phyloP scores from a whole-genome alignment of 2,888 invertebrate species.

The Lissonota sp. region DNA sequence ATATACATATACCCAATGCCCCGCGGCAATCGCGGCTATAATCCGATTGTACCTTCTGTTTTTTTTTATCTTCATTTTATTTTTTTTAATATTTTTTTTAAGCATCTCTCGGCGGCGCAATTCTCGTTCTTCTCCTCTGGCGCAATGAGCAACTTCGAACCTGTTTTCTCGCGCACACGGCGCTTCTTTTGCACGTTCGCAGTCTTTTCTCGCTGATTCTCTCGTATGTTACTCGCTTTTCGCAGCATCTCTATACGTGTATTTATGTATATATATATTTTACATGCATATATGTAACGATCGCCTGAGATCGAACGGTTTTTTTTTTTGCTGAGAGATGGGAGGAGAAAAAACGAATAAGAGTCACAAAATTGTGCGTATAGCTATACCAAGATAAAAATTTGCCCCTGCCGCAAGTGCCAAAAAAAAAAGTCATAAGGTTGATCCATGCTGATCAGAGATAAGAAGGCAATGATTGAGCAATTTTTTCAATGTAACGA shows the following conservation, averaged over 20 bases:
- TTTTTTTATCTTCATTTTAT: conserved; percentile 71
- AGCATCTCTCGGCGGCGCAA: conserved; percentile 26
- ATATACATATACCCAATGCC: conserved; percentile 66
- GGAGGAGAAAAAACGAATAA: no score
- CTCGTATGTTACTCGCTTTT: conserved; percentile 20
- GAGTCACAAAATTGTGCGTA: no score
- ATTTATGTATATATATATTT: background rate
- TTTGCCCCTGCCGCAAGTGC: no score
- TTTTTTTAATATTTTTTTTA: conserved; percentile 16
- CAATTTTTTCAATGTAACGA: no score
- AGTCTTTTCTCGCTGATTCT: conserved; percentile 43
- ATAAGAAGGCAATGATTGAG: no score
- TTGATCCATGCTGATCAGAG: no score
- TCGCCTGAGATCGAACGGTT: background rate
- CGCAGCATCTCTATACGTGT: background rate
- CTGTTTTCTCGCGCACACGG: conserved; percentile 73
- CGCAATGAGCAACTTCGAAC: conserved; percentile 78
- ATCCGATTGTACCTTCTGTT: conserved; percentile 80
- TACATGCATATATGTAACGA: no score
- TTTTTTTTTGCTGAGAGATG: background rate
- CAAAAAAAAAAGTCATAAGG: no score
- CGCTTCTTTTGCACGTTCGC: conserved; percentile 39
- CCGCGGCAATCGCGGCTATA: conserved; percentile 79
- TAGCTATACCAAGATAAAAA: no score
- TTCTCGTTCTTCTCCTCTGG: conserved; percentile 58